A percentile compares a stretch with the other conserved stretches of the same genome.
phyloP scores from a whole-genome alignment of 2,888 invertebrate species.

The Pristionchus fissidentatus region DNA sequence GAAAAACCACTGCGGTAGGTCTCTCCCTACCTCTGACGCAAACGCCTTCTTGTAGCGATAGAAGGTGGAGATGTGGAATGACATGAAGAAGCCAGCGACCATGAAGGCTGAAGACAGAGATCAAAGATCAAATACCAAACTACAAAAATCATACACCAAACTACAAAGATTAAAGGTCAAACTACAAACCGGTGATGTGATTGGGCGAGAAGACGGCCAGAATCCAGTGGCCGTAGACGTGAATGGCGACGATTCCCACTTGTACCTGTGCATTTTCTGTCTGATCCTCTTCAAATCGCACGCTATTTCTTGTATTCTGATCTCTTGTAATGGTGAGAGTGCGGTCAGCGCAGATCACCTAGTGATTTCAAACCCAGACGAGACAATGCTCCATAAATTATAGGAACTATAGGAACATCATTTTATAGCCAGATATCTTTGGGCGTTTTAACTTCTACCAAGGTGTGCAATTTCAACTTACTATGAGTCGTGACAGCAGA shows the following conservation, averaged over 20 bases:
- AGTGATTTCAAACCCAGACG: too few relatives aligned
- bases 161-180: constrained; percentile 2
- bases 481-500: constrained; percentile 65
- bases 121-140: constrained; percentile 52
- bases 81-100: constrained; percentile 72
- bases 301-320: background rate
- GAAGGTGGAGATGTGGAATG: constrained; percentile 68
- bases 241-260: constrained; percentile 63
- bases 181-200: constrained; percentile 58
- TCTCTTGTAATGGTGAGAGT: background rate
- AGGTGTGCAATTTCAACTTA: too few relatives aligned
- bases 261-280: constrained; percentile 67
- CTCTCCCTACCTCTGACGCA: constrained; percentile 1
- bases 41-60: constrained; percentile 56
- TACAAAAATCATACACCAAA: background rate
- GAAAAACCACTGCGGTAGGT: background rate
- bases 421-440: too few relatives aligned
- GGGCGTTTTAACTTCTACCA: background rate
- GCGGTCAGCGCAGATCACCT: background rate
- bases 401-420: too few relatives aligned
- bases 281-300: background rate
- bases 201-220: constrained; percentile 62
- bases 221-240: constrained; percentile 67
- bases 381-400: background rate
- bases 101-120: constrained; percentile 63